Conservation (phyloP, 1,140 invertebrate genomes). For the Eupeodes corollae region DNA sequence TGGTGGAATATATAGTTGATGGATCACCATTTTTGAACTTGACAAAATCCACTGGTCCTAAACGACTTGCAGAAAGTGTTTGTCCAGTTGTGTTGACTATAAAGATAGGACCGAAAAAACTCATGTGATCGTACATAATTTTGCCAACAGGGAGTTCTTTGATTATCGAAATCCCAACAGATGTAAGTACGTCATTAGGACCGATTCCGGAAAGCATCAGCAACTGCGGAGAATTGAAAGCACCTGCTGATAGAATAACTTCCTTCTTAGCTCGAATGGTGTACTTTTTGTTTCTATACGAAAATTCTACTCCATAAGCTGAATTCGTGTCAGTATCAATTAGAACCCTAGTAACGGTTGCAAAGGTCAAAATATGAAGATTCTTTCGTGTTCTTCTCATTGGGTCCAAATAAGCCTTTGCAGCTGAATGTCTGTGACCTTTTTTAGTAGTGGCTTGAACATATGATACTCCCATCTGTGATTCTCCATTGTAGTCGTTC, state of each 20-base stretch:
- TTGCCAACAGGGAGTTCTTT: constrained; percentile 55
- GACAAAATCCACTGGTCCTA: constrained; percentile 10
- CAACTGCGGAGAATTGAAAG: constrained; percentile 64
- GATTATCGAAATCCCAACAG: constrained; percentile 51
- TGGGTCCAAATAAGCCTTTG: constrained; percentile 47
- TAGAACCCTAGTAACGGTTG: constrained; percentile 50
- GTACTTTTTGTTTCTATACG: constrained; percentile 38
- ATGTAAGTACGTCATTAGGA: constrained; percentile 47
- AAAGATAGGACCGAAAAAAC: constrained; percentile 48
- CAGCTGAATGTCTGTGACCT: constrained; percentile 44
- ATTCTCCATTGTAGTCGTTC: constrained; percentile 55
- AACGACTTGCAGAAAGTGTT: constrained; percentile 3
- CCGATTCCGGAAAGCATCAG: constrained; percentile 71
- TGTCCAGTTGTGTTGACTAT: constrained; percentile 36
- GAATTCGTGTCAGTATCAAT: constrained; percentile 45
- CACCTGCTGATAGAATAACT: constrained; percentile 56
- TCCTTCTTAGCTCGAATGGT: constrained; percentile 50
- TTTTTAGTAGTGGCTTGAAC: constrained; percentile 51
- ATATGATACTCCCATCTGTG: constrained; percentile 50
- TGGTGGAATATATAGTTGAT: constrained; percentile 22
- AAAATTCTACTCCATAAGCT: constrained; percentile 53
- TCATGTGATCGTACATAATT: constrained; percentile 59
- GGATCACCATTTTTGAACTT: constrained; percentile 17
- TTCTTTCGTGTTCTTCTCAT: constrained; percentile 48
- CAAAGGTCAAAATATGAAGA: constrained; percentile 47